Conservation (phyloP, 2,888 invertebrate species). For the Girardia tigrina region DNA sequence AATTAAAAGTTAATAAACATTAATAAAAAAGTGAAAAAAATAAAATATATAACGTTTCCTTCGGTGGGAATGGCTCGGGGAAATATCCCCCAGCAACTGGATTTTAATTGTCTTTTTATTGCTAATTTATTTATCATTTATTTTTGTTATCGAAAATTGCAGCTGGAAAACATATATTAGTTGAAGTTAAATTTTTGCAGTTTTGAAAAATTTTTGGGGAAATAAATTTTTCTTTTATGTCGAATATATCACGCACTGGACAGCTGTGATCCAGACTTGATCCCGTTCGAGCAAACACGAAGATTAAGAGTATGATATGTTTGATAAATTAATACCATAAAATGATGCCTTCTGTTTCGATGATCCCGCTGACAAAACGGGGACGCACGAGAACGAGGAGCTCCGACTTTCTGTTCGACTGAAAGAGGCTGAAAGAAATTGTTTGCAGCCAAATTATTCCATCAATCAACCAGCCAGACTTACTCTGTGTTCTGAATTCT, state of each 20-base stretch:
- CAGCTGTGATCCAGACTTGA: conserved; percentile 23
- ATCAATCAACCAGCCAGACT: background rate
- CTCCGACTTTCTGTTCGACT: background rate
- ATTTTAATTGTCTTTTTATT: too few species aligned
- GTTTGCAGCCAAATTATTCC: background rate
- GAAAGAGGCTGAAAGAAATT: background rate
- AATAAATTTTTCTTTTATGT: conserved; percentile 15
- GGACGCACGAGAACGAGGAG: background rate
- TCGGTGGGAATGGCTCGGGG: too few species aligned
- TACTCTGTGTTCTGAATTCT: too few species aligned
- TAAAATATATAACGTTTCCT: too few species aligned
- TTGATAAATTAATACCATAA: conserved; percentile 10
- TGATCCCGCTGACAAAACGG: background rate
- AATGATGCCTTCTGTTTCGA: conserved; percentile 19
- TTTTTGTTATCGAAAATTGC: too few species aligned
- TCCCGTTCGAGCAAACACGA: background rate
- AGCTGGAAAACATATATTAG: background rate
- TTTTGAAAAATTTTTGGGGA: background rate
- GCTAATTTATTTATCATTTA: too few species aligned
- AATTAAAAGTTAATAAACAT: too few species aligned
- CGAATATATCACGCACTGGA: conserved; percentile 6
- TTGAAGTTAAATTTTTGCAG: background rate
- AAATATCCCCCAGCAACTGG: too few species aligned
- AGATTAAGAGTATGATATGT: background rate
- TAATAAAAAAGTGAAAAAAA: background rate